Evolutionary conservation across 2,797 vertebrate genomes (phyloP), one percentile per base, ranked within the genome.

Genomic region (Ispidina picta): DNA sequence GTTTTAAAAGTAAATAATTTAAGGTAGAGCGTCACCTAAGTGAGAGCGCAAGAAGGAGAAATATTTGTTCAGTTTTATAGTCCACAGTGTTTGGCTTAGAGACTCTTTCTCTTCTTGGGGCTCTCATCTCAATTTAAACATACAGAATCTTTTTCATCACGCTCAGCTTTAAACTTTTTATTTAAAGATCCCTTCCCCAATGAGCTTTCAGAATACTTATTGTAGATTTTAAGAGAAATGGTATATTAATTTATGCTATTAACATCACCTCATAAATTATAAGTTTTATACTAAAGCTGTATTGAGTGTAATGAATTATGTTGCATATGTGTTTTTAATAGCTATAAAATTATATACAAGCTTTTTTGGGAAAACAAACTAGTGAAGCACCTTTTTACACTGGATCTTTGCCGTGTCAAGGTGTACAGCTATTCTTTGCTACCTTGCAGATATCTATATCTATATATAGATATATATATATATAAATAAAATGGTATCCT

Each of bases 241-340:
- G 97, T 98, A 98, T 98, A 98, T 98, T 98, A 98, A 98, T 98
- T 98, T 98, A 98, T 98, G 97, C 97, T 98, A 97, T 98, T 98
- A 98, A 98, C 98, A 97, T 98, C 98, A 98, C 98, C 98, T 98
- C 98, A 98, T 98, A 98, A 98, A 98, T 98, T 98, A 98, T 98
- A 98, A 98, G 97, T 98, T 98, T 98, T 98, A 98, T 98, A 98
- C 98, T 98, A 98, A 98, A 98, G 97, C 97, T 98, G 98, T 98
- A 98, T 98, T 98, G 96, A 98, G 97, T 98, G 97, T 98, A 98
- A 98, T 98, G 97, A 98, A 98, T 98, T 98, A 97, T 97, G 98
- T 98, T 98, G 97, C 98, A 97, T 98, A 98, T 97, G 97, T 98
- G 97, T 98, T 98, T 97, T 97, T 98, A 97, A 98, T 97, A 98